Evolutionary conservation across 2,113 vertebrate genomes (phyloP).

Genomic region (Bufo bufo): DNA sequence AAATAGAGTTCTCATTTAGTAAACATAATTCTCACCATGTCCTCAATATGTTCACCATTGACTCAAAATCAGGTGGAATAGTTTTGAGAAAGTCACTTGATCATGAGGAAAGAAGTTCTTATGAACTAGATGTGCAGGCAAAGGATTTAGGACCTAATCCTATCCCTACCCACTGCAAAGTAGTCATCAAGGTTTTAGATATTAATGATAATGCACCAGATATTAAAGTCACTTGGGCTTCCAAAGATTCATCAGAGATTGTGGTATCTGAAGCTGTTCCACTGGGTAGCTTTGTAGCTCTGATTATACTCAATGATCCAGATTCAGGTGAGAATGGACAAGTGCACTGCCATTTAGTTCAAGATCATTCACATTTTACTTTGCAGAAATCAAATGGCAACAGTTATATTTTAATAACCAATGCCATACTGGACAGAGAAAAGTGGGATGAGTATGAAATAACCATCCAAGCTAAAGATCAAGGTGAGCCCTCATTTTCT

Average conservation of each 20-base stretch:
- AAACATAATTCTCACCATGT: conserved; percentile 78
- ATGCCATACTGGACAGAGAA: conserved; percentile 83
- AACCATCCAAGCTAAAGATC: conserved; percentile 79
- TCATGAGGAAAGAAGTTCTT: conserved; percentile 77
- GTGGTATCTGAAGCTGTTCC: conserved; percentile 81
- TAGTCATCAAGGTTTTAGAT: conserved; percentile 82
- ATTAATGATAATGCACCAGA: conserved; percentile 87
- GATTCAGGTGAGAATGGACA: conserved; percentile 85
- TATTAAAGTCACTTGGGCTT: conserved; percentile 82
- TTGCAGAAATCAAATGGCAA: conserved; percentile 80
- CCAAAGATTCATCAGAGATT: conserved; percentile 65
- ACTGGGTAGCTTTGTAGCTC: conserved; percentile 84
- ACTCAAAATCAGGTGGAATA: conserved; percentile 77
- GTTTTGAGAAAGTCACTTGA: conserved; percentile 77
- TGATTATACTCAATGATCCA: conserved; percentile 83
- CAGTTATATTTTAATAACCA: conserved; percentile 87
- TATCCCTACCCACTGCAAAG: conserved; percentile 87
- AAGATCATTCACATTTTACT: conserved; percentile 79
- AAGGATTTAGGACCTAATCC: conserved; percentile 85
- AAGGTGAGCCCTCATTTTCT: conserved; percentile 75
- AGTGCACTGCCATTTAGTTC: conserved; percentile 76
- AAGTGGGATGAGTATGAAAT: conserved; percentile 79
- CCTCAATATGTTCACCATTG: conserved; percentile 78
- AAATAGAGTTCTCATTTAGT: conserved; percentile 88
- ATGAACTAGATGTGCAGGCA: conserved; percentile 86